A percentile compares a stretch with the other conserved stretches of the same genome.
These are phyloP conservation scores for Sturmia bella DNA, from an alignment of 2,888 invertebrate species.

Conservation along the genomic window DNA sequence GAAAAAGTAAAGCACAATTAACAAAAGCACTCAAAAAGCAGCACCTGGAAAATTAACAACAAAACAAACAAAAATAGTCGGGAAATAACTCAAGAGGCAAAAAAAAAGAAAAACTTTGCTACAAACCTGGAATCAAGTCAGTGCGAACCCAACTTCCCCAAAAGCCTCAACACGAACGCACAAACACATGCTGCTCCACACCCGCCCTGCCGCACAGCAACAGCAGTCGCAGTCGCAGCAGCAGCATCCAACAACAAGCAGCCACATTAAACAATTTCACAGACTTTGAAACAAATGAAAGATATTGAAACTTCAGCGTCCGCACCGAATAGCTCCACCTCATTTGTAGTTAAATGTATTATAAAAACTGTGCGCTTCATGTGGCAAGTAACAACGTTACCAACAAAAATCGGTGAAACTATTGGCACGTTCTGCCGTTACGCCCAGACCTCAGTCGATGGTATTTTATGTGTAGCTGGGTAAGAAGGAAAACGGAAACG, in stretches of 20 bases:
- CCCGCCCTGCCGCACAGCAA: background rate
- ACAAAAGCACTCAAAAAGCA: constrained; percentile 31
- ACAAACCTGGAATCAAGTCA: constrained; percentile 37
- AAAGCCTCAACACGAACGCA: constrained; percentile 1
- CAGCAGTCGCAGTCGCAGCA: background rate
- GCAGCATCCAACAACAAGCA: constrained; percentile 24
- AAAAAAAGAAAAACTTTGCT: constrained; percentile 30
- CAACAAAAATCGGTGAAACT: constrained; percentile 82
- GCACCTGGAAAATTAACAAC: constrained; percentile 34
- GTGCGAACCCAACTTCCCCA: constrained; percentile 18
- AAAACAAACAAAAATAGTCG: constrained; percentile 35
- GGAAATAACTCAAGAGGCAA: constrained; percentile 9
- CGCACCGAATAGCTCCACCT: constrained; percentile 72
- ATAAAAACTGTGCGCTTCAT: constrained; percentile 80
- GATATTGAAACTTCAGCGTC: constrained; percentile 64
- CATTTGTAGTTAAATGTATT: constrained; percentile 80
- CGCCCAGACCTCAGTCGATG: constrained; percentile 82
- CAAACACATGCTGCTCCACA: background rate
- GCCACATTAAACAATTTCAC: constrained; percentile 9
- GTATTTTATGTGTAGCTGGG: constrained; percentile 82
- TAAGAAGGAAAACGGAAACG: constrained; percentile 74
- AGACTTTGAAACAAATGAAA: constrained; percentile 56
- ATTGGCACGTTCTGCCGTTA: constrained; percentile 81
- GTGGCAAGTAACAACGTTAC: constrained; percentile 82
- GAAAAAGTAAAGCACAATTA: constrained; percentile 26